Conservation (phyloP, 1,140 invertebrate genomes). For the Pissodes strobi region DNA sequence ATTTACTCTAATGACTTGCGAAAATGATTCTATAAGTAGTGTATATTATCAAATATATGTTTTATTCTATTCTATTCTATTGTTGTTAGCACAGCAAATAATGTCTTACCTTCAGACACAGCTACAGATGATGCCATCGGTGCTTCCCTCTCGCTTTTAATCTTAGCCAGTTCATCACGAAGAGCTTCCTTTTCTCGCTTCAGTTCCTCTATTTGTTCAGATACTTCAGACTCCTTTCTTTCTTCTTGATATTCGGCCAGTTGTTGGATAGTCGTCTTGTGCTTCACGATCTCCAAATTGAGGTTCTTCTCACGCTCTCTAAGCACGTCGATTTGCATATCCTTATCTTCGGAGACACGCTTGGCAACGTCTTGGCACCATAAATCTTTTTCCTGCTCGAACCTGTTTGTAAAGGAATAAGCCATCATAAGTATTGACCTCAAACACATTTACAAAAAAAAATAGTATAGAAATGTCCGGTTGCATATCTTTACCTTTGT, state of each 20-base stretch:
- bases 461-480: not conserved
- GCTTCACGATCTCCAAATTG: conserved; percentile 65
- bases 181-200: conserved; percentile 47
- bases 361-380: conserved; percentile 66
- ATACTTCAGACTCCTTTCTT: conserved; percentile 53
- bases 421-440: no score
- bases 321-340: conserved; percentile 70
- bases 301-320: conserved; percentile 65
- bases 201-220: conserved; percentile 59
- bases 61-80: no score
- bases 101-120: conserved; percentile 53
- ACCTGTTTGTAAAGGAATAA: conserved; percentile 56
- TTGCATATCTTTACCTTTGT: not conserved
- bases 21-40: no score
- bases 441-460: not conserved
- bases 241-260: conserved; percentile 62
- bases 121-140: conserved; percentile 55
- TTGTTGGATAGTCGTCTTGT: conserved; percentile 66
- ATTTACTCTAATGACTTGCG: no score
- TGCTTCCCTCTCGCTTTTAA: not conserved
- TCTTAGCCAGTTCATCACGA: not conserved
- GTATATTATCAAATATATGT: no score
- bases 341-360: conserved; percentile 71
- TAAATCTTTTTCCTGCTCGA: conserved; percentile 62
- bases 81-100: no score